Base-by-base conservation (phyloP, 2,113 vertebrate genomes). In the Mungos mungo region DNA sequence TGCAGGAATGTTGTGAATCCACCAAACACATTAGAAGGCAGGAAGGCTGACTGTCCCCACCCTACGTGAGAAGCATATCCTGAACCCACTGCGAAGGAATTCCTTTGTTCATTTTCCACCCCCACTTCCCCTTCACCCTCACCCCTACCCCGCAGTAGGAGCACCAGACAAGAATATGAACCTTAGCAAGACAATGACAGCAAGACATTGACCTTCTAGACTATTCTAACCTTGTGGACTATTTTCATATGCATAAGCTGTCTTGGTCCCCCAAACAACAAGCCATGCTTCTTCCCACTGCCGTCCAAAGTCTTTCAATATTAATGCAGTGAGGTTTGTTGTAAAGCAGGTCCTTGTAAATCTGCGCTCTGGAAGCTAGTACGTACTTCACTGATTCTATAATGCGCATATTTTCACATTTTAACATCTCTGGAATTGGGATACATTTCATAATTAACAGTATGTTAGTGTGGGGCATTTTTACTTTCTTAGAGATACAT, bases 21-120 rank as follows among this genome's bases (percentile, higher is more conserved):
- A 29, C 27, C 29, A 54, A 33, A 92, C 29, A 84, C 11, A 50
- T 41, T 16, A 35, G 50, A 77, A 16, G 52, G 38, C 90, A 33
- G 77, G 66, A 71, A 96, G 35, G 25, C 54, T 0, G 33, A 50
- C 1, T 54, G 33, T 69, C 69, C 80, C 25, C 66, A 18, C n/a
- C 79, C 77, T 16, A 5, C 0, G 0, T 0, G 23, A 60, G 41
- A 81, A 23, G 65, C 31, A n/a, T 9, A n/a, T 74, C 52, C 94
- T 35, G 74, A 93, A 41, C 27, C n/a, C 57, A 52, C 41, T 1
- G 7, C 41, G 66, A n/a, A 31, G 45, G 68, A 83, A 63, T 60
- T 35, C 93, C 79, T 92, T 63, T 88, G 97, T 38, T 89, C 76
- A 12, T 18, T 57, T 31, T 13, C 80, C 38, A 29, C 35, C 13